phyloP scores from a whole-genome alignment of 1,140 invertebrate species.

The Meloidogyne hapla region DNA sequence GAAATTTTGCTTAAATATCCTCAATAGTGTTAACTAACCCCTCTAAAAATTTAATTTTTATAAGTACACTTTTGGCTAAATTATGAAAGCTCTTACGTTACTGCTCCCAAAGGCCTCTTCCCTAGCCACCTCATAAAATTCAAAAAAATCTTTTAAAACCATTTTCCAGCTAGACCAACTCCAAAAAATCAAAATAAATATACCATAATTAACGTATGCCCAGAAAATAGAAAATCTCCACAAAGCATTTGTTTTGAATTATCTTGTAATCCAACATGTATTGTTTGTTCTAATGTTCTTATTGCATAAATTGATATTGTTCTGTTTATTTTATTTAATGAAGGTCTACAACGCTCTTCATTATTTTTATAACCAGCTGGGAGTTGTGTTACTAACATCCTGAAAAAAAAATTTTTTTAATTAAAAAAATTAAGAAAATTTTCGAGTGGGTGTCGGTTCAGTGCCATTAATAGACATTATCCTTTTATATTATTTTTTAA shows the following conservation, averaged over 20 bases:
- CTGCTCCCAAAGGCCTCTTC: no score
- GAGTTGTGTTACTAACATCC: constrained; percentile 44
- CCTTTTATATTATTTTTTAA: no score
- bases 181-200: no score
- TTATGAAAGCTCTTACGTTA: no score
- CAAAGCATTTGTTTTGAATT: constrained; percentile 56
- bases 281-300: constrained; percentile 39
- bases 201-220: constrained; percentile 61
- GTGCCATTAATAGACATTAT: no score
- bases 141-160: no score
- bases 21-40: no score
- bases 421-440: constrained; percentile 1
- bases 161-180: no score
- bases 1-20: no score
- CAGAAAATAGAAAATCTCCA: constrained; percentile 59
- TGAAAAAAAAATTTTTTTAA: constrained; percentile 29
- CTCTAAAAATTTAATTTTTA: no score
- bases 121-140: no score
- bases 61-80: no score
- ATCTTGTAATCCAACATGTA: constrained; percentile 51
- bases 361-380: constrained; percentile 48
- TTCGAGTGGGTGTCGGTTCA: not conserved
- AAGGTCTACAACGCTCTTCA: constrained; percentile 24
- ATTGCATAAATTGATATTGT: constrained; percentile 35
- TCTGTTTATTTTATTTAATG: constrained; percentile 29